Percentiles rank a stretch among this genome's conserved stretches.
Conservation (phyloP, 2,888 invertebrate genomes). For the Macaria liturata region DNA sequence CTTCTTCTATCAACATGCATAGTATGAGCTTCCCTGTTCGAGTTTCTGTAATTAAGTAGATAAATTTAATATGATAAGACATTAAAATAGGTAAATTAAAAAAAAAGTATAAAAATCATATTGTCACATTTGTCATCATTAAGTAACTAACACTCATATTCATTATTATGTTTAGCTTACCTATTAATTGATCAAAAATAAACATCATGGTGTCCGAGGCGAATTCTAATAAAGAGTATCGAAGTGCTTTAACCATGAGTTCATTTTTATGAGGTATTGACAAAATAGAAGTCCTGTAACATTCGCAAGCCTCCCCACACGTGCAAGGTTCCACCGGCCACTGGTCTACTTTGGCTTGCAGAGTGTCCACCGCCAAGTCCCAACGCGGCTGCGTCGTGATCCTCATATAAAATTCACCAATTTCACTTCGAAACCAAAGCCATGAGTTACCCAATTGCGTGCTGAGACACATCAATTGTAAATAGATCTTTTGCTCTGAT, state of each 20-base stretch:
- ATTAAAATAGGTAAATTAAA: too few relatives aligned
- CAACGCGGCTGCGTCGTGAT: constrained; percentile 69
- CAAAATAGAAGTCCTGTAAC: constrained; percentile 64
- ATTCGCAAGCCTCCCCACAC: constrained; percentile 72
- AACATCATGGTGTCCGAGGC: constrained; percentile 67
- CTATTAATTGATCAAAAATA: constrained; percentile 66
- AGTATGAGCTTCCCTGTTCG: constrained; percentile 66
- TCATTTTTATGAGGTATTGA: constrained; percentile 72
- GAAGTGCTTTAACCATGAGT: constrained; percentile 64
- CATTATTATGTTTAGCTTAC: constrained; percentile 37
- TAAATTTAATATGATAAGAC: too few relatives aligned
- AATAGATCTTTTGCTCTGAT: constrained; percentile 60
- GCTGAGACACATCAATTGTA: constrained; percentile 68
- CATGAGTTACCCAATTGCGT: constrained; percentile 63
- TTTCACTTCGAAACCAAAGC: constrained; percentile 70
- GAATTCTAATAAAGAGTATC: constrained; percentile 65
- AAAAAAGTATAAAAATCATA: too few relatives aligned
- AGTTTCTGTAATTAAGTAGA: constrained; percentile 51
- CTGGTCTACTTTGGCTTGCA: constrained; percentile 55
- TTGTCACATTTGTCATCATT: too few relatives aligned
- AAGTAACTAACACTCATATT: background rate
- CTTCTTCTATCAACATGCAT: constrained; percentile 63
- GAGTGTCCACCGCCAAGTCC: constrained; percentile 66
- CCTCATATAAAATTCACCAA: constrained; percentile 71
- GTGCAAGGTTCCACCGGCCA: constrained; percentile 72